Evolutionary conservation across 2,888 invertebrate genomes (phyloP).

Genomic region (Coenonympha arcania): DNA sequence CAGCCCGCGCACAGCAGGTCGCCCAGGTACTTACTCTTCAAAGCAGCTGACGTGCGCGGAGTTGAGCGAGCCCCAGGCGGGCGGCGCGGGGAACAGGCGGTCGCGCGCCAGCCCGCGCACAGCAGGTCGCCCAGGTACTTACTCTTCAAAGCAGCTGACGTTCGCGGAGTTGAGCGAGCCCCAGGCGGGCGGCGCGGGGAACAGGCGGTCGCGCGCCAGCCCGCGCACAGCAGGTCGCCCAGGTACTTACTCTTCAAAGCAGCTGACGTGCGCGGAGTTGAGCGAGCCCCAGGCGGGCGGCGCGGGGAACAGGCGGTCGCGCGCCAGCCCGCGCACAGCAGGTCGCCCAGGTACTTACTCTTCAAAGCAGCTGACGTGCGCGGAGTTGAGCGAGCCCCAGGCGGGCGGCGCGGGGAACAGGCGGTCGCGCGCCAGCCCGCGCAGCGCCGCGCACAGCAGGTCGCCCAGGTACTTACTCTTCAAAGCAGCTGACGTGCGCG

Average conservation of each 20-base stretch:
- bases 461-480: constrained; percentile 89
- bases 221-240: constrained; percentile 80
- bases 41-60: constrained; percentile 84
- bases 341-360: constrained; percentile 86
- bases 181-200: constrained; percentile 58
- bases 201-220: constrained; percentile 73
- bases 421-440: constrained; percentile 73
- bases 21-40: constrained; percentile 87
- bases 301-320: constrained; percentile 71
- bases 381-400: constrained; percentile 73
- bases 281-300: constrained; percentile 67
- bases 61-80: constrained; percentile 70
- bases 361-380: constrained; percentile 84
- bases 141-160: constrained; percentile 82
- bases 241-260: constrained; percentile 88
- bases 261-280: constrained; percentile 81
- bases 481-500: constrained; percentile 84
- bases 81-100: constrained; percentile 69
- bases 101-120: constrained; percentile 74
- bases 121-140: constrained; percentile 85
- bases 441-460: constrained; percentile 77
- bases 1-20: constrained; percentile 78
- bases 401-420: constrained; percentile 66
- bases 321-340: constrained; percentile 77
- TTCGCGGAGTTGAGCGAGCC: constrained; percentile 77